A percentile compares a stretch with the other conserved stretches of the same genome.
phyloP scores from a whole-genome alignment of 2,797 vertebrate species.

The Taeniopygia guttata region DNA sequence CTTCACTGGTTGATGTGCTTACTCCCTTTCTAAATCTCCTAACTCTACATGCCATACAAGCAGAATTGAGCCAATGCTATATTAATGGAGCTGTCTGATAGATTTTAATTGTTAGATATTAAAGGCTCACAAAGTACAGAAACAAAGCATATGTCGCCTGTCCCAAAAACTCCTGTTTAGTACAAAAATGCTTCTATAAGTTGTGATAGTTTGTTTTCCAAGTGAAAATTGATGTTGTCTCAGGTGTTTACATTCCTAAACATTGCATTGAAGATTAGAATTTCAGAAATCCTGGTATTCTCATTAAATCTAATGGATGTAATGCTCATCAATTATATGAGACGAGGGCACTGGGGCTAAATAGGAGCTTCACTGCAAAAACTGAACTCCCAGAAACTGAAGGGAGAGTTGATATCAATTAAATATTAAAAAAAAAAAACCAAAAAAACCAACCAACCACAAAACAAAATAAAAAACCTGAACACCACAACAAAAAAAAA shows the following conservation, averaged over 20 bases:
- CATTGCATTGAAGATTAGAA: background rate
- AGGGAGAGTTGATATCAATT: constrained; percentile 48
- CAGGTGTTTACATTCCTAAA: background rate
- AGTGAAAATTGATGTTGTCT: background rate
- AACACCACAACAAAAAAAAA: background rate
- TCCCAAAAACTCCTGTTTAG: background rate
- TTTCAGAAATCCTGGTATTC: background rate
- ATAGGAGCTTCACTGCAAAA: background rate
- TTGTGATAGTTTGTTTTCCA: background rate
- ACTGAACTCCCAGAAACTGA: background rate
- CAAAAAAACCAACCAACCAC: background rate
- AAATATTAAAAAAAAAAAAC: background rate
- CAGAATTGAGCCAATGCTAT: background rate
- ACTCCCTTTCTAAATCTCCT: background rate
- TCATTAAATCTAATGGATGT: background rate
- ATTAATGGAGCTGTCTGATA: background rate
- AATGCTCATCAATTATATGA: background rate
- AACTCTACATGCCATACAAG: background rate
- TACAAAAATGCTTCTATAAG: background rate
- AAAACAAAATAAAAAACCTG: background rate
- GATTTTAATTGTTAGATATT: background rate
- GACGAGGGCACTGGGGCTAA: background rate
- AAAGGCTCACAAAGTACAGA: background rate
- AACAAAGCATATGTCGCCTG: background rate
- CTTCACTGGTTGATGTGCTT: background rate